phyloP scores from a whole-genome alignment of 2,888 invertebrate genomes.

The Drosophila suboccidentalis region DNA sequence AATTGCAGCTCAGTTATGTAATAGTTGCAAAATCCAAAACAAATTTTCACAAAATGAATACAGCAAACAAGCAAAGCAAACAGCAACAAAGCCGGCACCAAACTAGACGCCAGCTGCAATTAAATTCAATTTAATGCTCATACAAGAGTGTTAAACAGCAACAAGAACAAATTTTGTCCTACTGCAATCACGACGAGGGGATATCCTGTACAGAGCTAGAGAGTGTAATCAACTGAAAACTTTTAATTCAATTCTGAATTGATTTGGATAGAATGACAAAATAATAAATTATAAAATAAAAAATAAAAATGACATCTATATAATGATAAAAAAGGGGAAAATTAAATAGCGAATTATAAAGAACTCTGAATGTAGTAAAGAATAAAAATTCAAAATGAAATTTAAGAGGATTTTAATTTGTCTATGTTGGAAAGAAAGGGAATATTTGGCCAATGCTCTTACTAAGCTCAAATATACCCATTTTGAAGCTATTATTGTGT shows the following conservation, averaged over 20 bases:
- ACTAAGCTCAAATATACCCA: neutral
- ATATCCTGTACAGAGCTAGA: slow-evolving; percentile 28
- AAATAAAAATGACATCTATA: neutral
- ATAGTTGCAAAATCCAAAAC: slow-evolving; percentile 64
- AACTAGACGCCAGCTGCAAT: slow-evolving; percentile 58
- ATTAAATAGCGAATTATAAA: neutral
- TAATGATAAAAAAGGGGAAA: neutral
- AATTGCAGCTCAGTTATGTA: slow-evolving; percentile 35
- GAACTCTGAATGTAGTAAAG: neutral
- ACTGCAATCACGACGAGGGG: neutral
- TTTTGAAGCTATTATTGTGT: neutral
- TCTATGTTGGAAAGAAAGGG: neutral
- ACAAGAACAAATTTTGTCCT: slow-evolving; percentile 2
- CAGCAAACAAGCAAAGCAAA: slow-evolving; percentile 57
- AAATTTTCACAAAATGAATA: slow-evolving; percentile 55
- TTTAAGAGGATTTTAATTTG: neutral
- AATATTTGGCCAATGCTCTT: neutral
- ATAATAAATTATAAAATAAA: neutral
- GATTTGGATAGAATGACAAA: neutral
- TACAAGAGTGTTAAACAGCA: slow-evolving; percentile 44
- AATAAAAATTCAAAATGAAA: neutral
- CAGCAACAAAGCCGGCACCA: slow-evolving; percentile 10
- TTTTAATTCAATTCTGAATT: neutral
- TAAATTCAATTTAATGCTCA: slow-evolving; percentile 75
- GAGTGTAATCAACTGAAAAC: too few relatives aligned